Percentiles rank a stretch among this genome's conserved stretches.
phyloP scores from a whole-genome alignment of 2,797 vertebrate species.

The Scyliorhinus canicula region DNA sequence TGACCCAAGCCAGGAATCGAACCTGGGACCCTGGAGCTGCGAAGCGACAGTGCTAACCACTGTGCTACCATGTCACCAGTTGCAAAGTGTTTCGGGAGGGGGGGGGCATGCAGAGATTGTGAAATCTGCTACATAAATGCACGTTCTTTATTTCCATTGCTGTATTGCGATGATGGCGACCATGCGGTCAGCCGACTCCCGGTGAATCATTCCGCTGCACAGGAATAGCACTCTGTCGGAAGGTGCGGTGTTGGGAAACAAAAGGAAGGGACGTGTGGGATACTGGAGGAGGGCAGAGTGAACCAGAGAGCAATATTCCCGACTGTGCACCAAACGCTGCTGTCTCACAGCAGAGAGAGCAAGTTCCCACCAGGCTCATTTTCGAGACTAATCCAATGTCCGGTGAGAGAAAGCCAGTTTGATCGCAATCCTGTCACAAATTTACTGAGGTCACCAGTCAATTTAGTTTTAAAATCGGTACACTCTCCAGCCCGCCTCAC shows the following conservation, averaged over 20 bases:
- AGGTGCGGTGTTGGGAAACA: background rate
- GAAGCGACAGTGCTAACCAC: too few relatives aligned
- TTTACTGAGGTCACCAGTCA: background rate
- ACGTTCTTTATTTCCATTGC: background rate
- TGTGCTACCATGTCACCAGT: too few relatives aligned
- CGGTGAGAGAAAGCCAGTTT: background rate
- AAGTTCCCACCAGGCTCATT: slow-evolving; percentile 37
- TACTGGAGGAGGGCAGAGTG: background rate
- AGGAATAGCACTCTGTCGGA: background rate
- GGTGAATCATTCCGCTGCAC: background rate
- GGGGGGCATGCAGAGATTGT: background rate
- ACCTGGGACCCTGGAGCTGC: too few relatives aligned
- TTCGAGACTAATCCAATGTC: slow-evolving; percentile 24
- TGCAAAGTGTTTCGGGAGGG: background rate
- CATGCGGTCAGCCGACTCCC: too few relatives aligned
- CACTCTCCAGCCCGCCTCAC: background rate
- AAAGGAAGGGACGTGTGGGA: background rate
- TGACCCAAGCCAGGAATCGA: too few relatives aligned
- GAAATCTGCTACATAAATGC: background rate
- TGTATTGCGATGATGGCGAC: background rate
- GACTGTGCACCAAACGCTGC: background rate
- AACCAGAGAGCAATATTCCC: background rate
- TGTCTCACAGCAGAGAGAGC: background rate
- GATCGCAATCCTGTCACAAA: slow-evolving; percentile 25
- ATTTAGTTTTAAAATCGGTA: background rate